phyloP scores from a whole-genome alignment of 2,113 vertebrate species.

The Tapirus terrestris region DNA sequence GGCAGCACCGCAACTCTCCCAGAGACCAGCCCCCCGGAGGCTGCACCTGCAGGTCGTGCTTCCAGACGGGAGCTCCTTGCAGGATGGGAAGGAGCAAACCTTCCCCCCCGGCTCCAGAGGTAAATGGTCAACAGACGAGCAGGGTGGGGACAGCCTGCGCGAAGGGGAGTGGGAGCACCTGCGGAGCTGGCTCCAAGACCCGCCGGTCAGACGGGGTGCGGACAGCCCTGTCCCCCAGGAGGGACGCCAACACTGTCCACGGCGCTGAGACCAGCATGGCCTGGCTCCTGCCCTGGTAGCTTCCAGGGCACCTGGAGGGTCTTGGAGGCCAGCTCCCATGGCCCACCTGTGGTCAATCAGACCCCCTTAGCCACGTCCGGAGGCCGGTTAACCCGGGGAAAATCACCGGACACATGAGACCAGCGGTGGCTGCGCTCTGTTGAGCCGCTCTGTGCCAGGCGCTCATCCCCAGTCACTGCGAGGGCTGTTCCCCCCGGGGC shows the following conservation, averaged over 20 bases:
- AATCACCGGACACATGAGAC: not conserved
- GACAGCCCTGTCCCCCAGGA: not conserved
- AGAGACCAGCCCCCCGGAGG: fast-evolving
- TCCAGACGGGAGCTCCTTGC: not conserved
- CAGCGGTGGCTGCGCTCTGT: not conserved
- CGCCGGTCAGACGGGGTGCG: fast-evolving
- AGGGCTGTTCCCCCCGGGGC: no score
- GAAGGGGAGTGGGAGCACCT: not conserved
- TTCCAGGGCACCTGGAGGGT: not conserved
- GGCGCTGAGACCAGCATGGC: not conserved
- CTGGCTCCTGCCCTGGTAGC: not conserved
- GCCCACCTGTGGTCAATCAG: not conserved
- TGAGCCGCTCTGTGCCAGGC: not conserved
- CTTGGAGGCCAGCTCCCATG: not conserved
- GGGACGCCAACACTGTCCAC: fast-evolving
- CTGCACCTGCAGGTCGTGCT: fast-evolving
- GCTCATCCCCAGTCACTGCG: no score
- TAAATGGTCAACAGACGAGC: fast-evolving
- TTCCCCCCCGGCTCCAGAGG: fast-evolving
- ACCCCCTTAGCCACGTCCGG: fast-evolving
- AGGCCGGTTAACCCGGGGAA: not conserved
- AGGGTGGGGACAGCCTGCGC: not conserved
- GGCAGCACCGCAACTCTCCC: no score
- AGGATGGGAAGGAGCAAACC: fast-evolving
- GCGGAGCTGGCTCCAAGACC: not conserved